phyloP scores from a whole-genome alignment of 2,888 invertebrate species.

The Asteroscopus sphinx region DNA sequence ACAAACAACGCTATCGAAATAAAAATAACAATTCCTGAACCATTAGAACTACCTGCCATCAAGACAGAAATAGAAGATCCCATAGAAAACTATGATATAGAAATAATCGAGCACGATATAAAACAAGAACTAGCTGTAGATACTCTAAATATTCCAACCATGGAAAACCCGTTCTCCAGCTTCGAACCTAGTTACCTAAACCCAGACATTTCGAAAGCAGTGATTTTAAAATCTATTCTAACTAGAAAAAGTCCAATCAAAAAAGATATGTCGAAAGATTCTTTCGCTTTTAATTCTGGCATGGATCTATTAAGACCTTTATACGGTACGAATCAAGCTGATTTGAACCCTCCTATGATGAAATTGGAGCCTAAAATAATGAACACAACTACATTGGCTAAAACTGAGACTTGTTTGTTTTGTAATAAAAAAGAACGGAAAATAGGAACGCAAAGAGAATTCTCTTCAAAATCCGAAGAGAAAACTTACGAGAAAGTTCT shows the following conservation, averaged over 20 bases:
- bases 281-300: conserved; percentile 17
- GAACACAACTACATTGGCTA: not conserved
- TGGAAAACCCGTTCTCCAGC: not conserved
- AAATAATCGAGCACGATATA: not conserved
- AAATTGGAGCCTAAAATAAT: conserved; percentile 7
- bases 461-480: not conserved
- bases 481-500: conserved; percentile 4
- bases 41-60: not conserved
- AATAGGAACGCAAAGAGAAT: conserved; percentile 12
- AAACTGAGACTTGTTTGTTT: conserved; percentile 10
- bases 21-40: not conserved
- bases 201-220: conserved; percentile 1
- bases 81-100: not conserved
- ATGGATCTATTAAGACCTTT: conserved; percentile 13
- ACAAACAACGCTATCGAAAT: not conserved
- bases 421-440: conserved; percentile 16
- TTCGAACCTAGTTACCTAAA: not conserved
- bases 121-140: not conserved
- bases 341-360: conserved; percentile 2
- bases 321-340: conserved; percentile 1
- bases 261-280: conserved; percentile 22
- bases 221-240: not conserved
- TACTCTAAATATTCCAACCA: not conserved
- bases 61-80: not conserved
- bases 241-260: conserved; percentile 17